These are phyloP conservation scores for Montipora capitata DNA, from an alignment of 92 coral and sea anemone genomes.

Conservation along the genomic window DNA sequence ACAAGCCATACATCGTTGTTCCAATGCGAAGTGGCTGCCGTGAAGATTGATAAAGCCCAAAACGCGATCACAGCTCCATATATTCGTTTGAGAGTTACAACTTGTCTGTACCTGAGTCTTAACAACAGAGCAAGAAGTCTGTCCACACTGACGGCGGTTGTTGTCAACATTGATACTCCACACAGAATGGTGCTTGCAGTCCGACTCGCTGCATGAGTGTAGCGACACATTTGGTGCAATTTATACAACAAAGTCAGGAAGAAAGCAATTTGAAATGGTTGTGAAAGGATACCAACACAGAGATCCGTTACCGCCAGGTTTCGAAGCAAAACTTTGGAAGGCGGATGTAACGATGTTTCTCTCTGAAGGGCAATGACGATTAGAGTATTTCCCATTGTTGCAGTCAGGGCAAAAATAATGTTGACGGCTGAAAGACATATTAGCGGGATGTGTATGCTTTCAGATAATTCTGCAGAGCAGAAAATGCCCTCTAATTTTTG, in stretches of 20 bases:
- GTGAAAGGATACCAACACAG: too few relatives aligned
- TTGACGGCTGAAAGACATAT: background rate
- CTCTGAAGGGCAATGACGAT: conserved; percentile 20
- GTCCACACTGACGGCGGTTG: conserved; percentile 26
- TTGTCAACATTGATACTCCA: conserved; percentile 2
- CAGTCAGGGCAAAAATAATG: conserved; percentile 7
- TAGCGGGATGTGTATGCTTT: background rate
- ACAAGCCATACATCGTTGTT: too few relatives aligned
- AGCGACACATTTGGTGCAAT: background rate
- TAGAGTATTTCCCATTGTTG: background rate
- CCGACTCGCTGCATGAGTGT: background rate
- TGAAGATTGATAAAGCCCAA: background rate
- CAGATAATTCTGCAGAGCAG: background rate
- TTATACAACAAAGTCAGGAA: background rate
- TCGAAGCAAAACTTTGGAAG: conserved; percentile 35
- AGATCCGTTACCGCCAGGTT: background rate
- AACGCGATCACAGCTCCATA: background rate
- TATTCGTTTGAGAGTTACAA: background rate
- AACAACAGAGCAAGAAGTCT: conserved; percentile 35
- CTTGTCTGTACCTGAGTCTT: conserved; percentile 19
- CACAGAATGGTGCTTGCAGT: background rate
- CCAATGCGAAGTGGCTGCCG: too few relatives aligned
- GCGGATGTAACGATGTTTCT: conserved; percentile 18
- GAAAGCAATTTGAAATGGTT: background rate
- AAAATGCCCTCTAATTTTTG: too few relatives aligned